phyloP scores from a whole-genome alignment of 2,888 invertebrate species.

The Zhengitettix transpicula region DNA sequence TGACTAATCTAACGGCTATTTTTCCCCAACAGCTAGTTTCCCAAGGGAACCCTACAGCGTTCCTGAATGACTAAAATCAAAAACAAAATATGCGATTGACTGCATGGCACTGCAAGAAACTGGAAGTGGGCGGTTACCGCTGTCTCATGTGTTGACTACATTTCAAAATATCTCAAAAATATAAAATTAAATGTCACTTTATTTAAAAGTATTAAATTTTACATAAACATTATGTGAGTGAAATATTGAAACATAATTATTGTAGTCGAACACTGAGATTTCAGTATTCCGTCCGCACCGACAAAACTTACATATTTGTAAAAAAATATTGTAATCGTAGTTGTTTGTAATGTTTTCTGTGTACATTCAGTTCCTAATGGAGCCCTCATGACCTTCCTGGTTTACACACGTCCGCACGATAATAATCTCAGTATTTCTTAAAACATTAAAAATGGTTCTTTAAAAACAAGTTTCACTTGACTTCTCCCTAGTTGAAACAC shows the following conservation, averaged over 20 bases:
- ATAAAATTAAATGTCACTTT: too few relatives aligned
- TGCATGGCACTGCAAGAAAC: conserved; percentile 12
- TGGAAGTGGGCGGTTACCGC: not conserved
- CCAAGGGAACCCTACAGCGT: conserved; percentile 20
- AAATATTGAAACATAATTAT: too few relatives aligned
- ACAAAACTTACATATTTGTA: conserved; percentile 6
- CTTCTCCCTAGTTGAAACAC: too few relatives aligned
- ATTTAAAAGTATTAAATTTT: too few relatives aligned
- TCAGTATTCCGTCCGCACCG: not conserved
- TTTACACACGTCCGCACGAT: conserved; percentile 11
- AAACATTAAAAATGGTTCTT: not conserved
- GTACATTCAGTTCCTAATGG: conserved; percentile 15
- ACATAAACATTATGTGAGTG: too few relatives aligned
- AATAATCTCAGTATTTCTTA: not conserved
- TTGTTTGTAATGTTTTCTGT: conserved; percentile 14
- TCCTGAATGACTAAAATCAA: conserved; percentile 13
- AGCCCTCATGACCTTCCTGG: conserved; percentile 12
- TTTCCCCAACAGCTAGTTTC: conserved; percentile 13
- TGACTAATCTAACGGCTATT: conserved; percentile 9
- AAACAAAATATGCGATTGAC: conserved; percentile 4
- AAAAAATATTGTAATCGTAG: conserved; percentile 12
- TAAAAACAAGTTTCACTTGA: not conserved
- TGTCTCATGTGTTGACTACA: not conserved
- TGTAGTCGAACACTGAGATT: too few relatives aligned
- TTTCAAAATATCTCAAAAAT: too few relatives aligned